phyloP scores from a whole-genome alignment of 2,888 invertebrate genomes.

The Crossocerus cetratus region DNA sequence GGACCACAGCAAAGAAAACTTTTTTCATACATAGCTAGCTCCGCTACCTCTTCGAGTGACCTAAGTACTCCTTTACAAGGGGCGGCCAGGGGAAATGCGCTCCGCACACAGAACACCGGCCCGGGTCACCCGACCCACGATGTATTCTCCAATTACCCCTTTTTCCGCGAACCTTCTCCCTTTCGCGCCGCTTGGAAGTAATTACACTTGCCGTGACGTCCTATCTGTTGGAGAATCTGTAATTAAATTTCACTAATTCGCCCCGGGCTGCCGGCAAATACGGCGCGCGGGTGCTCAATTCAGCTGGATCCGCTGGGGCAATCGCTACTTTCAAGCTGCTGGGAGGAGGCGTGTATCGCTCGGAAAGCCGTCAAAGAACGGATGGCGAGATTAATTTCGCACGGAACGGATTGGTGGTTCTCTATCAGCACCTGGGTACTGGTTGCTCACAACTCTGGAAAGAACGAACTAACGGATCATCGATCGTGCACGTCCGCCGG shows the following conservation, averaged over 20 bases:
- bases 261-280: background rate
- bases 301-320: background rate
- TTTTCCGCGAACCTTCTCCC: constrained; percentile 10
- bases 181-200: constrained; percentile 17
- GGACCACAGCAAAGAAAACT: background rate
- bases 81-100: background rate
- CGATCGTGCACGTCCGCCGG: background rate
- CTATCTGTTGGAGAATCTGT: background rate
- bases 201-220: constrained; percentile 13
- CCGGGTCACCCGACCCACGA: background rate
- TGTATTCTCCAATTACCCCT: constrained; percentile 1
- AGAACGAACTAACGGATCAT: background rate
- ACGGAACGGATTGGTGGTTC: background rate
- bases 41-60: background rate
- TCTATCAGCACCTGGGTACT: background rate
- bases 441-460: background rate
- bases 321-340: background rate
- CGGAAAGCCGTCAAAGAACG: background rate
- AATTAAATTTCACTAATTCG: constrained; percentile 29
- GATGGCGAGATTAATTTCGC: background rate
- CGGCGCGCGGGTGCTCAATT: background rate
- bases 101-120: background rate
- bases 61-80: constrained; percentile 1
- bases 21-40: constrained; percentile 13
- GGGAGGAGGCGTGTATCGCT: background rate